Percentiles rank a stretch among this genome's conserved stretches.
Evolutionary conservation across 2,113 vertebrate species (phyloP).

Genomic region (Nycticorax nycticorax): DNA sequence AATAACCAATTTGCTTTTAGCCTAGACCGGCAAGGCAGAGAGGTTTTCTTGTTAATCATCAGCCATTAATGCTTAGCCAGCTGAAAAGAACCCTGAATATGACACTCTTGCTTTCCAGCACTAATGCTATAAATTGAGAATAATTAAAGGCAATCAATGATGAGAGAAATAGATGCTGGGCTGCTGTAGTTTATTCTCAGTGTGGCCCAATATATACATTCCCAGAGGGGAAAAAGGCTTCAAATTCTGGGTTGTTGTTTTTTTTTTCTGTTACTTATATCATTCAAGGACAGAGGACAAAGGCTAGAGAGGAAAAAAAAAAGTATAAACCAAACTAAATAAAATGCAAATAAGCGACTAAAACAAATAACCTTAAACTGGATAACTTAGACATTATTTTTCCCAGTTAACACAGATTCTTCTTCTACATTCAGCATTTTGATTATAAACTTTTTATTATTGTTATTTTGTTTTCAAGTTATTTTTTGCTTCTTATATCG

Average conservation of each 20-base stretch:
- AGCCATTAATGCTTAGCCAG: conserved; percentile 41
- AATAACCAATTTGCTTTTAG: conserved; percentile 43
- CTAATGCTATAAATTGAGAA: conserved; percentile 5
- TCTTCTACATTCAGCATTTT: neutral
- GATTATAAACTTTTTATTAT: neutral
- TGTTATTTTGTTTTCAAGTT: neutral
- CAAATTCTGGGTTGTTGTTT: neutral
- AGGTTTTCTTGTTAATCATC: conserved; percentile 40
- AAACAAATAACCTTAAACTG: neutral
- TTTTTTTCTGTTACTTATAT: neutral
- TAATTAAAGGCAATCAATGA: conserved; percentile 29
- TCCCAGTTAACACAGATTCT: neutral
- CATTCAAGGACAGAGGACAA: neutral
- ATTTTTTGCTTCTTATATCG: neutral
- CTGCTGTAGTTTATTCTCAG: neutral
- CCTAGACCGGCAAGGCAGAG: neutral
- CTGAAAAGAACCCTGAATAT: conserved; percentile 11
- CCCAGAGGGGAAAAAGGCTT: neutral
- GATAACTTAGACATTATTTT: neutral
- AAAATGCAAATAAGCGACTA: neutral
- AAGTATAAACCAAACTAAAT: neutral
- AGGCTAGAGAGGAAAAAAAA: neutral
- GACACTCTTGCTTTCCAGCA: conserved; percentile 2
- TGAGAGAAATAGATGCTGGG: neutral
- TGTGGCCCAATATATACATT: neutral